Conservation (phyloP, 1,140 invertebrate species). For the Drosophila orena region DNA sequence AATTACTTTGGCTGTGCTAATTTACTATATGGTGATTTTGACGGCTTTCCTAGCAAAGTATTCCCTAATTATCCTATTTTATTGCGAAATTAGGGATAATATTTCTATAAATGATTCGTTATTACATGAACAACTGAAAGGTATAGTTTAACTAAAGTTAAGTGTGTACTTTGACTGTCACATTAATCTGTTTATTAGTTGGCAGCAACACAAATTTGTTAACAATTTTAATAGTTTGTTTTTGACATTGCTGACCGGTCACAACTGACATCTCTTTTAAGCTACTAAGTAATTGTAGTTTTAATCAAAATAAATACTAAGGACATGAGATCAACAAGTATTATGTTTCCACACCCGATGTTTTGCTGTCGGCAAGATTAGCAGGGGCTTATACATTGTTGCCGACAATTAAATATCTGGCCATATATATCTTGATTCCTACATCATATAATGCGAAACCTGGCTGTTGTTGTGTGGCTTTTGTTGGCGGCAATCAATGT, state of each 20-base stretch:
- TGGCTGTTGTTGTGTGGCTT: slow-evolving; percentile 28
- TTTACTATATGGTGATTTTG: background rate
- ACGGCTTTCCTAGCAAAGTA: too few relatives aligned
- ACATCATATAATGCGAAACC: slow-evolving; percentile 9
- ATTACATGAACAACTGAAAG: background rate
- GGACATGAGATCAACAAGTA: slow-evolving; percentile 21
- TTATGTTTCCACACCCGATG: background rate
- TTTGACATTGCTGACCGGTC: slow-evolving; percentile 1
- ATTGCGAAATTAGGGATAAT: too few relatives aligned
- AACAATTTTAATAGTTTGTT: background rate
- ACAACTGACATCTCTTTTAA: slow-evolving; percentile 12
- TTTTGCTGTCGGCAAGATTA: slow-evolving; percentile 12
- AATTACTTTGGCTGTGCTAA: too few relatives aligned
- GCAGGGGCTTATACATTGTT: slow-evolving; percentile 48
- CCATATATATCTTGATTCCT: slow-evolving; percentile 57
- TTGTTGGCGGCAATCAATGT: slow-evolving; percentile 70
- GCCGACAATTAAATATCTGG: slow-evolving; percentile 59
- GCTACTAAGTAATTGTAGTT: background rate
- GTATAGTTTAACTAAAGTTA: background rate
- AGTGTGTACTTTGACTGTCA: background rate
- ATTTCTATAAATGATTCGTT: too few relatives aligned
- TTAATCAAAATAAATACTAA: background rate
- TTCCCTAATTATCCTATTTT: background rate
- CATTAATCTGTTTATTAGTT: background rate
- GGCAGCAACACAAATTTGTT: background rate